phyloP scores from a whole-genome alignment of 2,888 invertebrate species.

The Hyalella azteca region DNA sequence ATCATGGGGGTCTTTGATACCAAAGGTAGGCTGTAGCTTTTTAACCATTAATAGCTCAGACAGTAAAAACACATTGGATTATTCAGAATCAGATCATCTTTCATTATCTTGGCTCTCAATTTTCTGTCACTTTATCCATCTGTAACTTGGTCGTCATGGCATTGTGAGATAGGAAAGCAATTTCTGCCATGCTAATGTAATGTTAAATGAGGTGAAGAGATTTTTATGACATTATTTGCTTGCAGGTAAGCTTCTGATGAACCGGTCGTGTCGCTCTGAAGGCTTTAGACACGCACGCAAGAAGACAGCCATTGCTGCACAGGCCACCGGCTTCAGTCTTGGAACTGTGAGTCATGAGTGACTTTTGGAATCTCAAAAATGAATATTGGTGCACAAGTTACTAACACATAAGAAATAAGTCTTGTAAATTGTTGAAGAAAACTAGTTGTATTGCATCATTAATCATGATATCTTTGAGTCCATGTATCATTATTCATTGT shows the following conservation, averaged over 20 bases:
- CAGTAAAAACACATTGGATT: background rate
- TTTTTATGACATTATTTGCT: constrained; percentile 56
- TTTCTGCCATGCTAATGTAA: background rate
- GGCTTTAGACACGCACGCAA: constrained; percentile 95
- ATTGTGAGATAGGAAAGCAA: no score
- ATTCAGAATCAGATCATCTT: background rate
- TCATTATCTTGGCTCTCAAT: background rate
- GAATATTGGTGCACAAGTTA: no score
- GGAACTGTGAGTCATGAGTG: constrained; percentile 68
- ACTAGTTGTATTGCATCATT: no score
- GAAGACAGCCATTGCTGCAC: constrained; percentile 95
- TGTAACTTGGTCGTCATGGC: no score
- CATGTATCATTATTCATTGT: no score
- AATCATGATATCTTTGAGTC: no score
- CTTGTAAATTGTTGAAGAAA: no score
- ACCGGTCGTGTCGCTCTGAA: constrained; percentile 83
- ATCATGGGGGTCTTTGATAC: constrained; percentile 77
- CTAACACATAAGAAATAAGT: no score
- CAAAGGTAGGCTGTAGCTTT: constrained; percentile 67
- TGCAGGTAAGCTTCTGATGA: constrained; percentile 69
- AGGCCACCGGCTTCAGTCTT: constrained; percentile 85
- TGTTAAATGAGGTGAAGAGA: background rate
- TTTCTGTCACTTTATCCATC: no score
- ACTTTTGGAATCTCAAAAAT: no score
- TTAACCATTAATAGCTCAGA: background rate